Evolutionary conservation across 1,140 invertebrate species (phyloP), one percentile per base, ranked within the genome.

Genomic region (Drosophila asahinai): DNA sequence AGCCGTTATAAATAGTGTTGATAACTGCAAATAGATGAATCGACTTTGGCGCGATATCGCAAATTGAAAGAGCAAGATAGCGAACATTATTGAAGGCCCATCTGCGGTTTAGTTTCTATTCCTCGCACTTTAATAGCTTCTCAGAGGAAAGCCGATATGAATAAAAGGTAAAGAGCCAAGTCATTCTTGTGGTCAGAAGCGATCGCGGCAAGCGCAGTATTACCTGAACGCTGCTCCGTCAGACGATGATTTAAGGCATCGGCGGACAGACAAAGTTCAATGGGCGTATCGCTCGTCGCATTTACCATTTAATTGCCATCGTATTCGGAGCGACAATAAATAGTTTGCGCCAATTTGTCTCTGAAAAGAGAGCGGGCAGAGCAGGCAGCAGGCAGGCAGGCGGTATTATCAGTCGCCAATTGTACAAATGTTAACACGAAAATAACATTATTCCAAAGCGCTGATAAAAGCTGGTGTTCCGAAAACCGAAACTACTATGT

Each of bases 361-460:
- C 17, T 42, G 57, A 49, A 47, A 27, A 60, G 27, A 51, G 52
- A 30, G 22, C 14, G 40, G 15, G 5, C 15, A 42, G 40, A 25
- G 22, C 2, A 15, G 38, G 36, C 14, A 25, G 22, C 2, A 15
- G 38, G 36, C 14, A 40, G 40, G 15, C 40, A n/a, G 60, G 38
- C 25, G 36, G 42, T 65, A 75, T 83, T 86, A 87, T 86, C 83
- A 87, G 80, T 77, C 63, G 36, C 14, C 30, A 68, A 70, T 17
- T 63, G 73, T 78, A 49, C 38, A 36, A 55, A 58, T 72, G 59
- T 71, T 78, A 75, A 87, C 84, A 87, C 77, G 86, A 79, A 87
- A 87, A 87, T 42, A 89, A 78, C 84, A 87, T 87, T 87, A 87
- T 89, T 78, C 27, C 25, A 27, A 25, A 45, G 5, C 27, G 25